A percentile compares a stretch with the other conserved stretches of the same genome.
These are phyloP conservation scores for Pogonomyrmex californicus DNA, from an alignment of 1,140 invertebrate genomes.

Conservation along the genomic window DNA sequence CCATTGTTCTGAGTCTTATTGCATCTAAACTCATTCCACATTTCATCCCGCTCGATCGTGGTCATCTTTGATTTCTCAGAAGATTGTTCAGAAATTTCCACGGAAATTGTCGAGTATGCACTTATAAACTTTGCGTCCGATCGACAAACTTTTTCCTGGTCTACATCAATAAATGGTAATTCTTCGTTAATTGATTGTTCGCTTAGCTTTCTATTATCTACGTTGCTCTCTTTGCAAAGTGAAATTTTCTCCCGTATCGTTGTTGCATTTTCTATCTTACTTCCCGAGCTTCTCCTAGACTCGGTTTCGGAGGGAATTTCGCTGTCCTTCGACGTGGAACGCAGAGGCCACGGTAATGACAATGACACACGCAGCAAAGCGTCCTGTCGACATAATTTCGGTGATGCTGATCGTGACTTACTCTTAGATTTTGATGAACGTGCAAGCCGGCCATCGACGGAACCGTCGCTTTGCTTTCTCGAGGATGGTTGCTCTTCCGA, in stretches of 20 bases:
- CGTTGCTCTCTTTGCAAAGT: not conserved
- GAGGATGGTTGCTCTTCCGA: conserved; percentile 86
- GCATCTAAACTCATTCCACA: not conserved
- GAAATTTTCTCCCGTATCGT: not conserved
- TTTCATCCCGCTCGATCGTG: not conserved
- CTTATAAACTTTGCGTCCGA: not conserved
- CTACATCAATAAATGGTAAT: not conserved
- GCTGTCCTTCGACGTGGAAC: conserved; percentile 38
- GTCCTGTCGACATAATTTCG: conserved; percentile 59
- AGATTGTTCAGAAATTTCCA: not conserved
- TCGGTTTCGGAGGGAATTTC: conserved; percentile 5
- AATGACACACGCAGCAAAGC: conserved; percentile 55
- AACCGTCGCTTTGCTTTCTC: conserved; percentile 68
- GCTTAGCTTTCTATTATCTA: not conserved
- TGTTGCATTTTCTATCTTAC: not conserved
- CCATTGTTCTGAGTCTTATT: not conserved
- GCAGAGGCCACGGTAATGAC: conserved; percentile 66
- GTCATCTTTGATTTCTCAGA: not conserved
- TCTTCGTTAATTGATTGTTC: not conserved
- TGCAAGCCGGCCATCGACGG: not conserved
- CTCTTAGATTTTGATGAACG: conserved; percentile 62
- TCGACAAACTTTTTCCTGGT: not conserved
- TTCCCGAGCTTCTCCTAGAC: conserved; percentile 5
- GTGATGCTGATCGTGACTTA: conserved; percentile 62
- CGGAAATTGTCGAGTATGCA: not conserved